Percentiles rank a stretch among this genome's conserved stretches.
Conservation (phyloP, 2,888 invertebrate genomes). For the Invenusta paracnida region DNA sequence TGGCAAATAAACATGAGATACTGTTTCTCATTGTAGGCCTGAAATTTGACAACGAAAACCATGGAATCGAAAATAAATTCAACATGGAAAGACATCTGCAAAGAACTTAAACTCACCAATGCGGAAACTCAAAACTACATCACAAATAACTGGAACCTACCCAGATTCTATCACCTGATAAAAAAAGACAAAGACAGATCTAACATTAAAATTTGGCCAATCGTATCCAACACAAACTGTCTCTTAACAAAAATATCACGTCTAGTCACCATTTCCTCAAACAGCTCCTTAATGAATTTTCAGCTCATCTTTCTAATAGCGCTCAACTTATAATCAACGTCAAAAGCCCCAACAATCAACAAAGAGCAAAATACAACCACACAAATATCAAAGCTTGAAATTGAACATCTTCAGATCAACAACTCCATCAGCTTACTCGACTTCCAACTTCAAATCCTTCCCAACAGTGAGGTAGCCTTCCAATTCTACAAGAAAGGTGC, state of each 20-base stretch:
- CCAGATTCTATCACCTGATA: neutral
- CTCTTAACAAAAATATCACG: neutral
- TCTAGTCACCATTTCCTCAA: neutral
- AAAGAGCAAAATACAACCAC: neutral
- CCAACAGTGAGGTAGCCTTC: neutral
- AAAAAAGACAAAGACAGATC: neutral
- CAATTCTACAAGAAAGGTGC: neutral
- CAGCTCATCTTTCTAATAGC: neutral
- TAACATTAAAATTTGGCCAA: neutral
- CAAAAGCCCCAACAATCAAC: neutral
- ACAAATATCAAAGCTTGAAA: neutral
- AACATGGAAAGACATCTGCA: no score
- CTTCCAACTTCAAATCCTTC: neutral
- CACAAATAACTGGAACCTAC: neutral
- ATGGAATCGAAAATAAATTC: neutral
- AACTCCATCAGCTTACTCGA: neutral
- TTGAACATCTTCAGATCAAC: neutral
- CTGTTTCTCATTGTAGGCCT: no score
- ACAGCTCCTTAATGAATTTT: neutral
- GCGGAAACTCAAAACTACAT: neutral
- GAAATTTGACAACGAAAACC: no score
- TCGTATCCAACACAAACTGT: slow-evolving; percentile 26
- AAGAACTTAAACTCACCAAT: neutral
- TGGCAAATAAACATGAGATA: neutral
- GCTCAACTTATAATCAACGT: neutral